These are phyloP conservation scores for Acanthaster planci DNA, from an alignment of 35 echinoderm and acorn worm species.

Conservation along the genomic window DNA sequence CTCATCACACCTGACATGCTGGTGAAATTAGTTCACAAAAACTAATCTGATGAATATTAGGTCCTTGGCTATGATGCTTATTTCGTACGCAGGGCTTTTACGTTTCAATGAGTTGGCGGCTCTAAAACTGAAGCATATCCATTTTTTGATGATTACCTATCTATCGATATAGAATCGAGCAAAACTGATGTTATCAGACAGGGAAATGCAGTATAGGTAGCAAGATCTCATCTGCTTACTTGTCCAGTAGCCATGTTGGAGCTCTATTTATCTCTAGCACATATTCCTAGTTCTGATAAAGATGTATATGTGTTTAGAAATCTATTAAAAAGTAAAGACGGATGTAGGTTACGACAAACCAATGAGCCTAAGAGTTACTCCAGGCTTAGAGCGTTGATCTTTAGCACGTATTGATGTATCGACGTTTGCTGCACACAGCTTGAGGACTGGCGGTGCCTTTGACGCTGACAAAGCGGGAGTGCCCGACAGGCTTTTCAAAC, in stretches of 20 bases:
- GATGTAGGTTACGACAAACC: not conserved
- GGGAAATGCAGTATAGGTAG: not conserved
- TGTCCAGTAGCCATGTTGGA: too few species aligned
- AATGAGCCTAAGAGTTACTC: conserved; percentile 36
- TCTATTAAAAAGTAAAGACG: not conserved
- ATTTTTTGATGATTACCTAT: not conserved
- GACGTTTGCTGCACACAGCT: conserved; percentile 39
- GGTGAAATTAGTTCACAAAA: not conserved
- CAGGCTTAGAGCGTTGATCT: conserved; percentile 28
- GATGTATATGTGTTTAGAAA: too few species aligned
- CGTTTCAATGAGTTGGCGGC: conserved; percentile 24
- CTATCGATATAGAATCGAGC: too few species aligned
- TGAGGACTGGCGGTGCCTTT: conserved; percentile 41
- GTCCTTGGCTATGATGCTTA: too few species aligned
- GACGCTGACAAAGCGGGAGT: conserved; percentile 41
- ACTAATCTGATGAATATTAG: not conserved
- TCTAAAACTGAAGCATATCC: not conserved
- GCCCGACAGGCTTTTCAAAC: conserved; percentile 46
- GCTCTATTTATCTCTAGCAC: too few species aligned
- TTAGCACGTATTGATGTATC: not conserved
- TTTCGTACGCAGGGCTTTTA: too few species aligned
- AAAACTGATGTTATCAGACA: not conserved
- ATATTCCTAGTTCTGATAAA: too few species aligned
- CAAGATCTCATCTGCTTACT: too few species aligned
- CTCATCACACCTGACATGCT: conserved; percentile 3